A percentile compares a stretch with the other conserved stretches of the same genome.
Evolutionary conservation across 2,888 invertebrate genomes (phyloP).

Genomic region (Itoplectis maculator): DNA sequence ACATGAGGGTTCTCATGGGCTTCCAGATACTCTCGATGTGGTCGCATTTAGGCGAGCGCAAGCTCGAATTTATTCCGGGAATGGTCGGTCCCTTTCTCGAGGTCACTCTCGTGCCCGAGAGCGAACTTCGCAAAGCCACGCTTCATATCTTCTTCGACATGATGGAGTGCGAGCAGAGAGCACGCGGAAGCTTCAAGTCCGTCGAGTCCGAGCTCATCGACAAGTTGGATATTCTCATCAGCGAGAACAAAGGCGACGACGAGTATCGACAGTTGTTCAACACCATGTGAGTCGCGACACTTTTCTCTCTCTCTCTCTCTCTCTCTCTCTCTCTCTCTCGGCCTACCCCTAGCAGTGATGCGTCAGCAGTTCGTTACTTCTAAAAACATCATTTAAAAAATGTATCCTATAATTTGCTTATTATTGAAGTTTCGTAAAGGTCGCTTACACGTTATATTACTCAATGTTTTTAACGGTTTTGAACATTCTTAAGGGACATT

Average conservation of each 20-base stretch:
- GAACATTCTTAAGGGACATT: too few species aligned
- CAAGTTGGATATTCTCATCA: conserved; percentile 95
- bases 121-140: conserved; percentile 94
- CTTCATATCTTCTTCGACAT: conserved; percentile 97
- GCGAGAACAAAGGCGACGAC: conserved; percentile 97
- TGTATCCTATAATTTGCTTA: too few species aligned
- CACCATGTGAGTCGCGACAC: conserved; percentile 93
- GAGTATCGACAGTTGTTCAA: conserved; percentile 97
- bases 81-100: conserved; percentile 97
- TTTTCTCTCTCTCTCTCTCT: conserved; percentile 23
- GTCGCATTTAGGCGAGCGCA: conserved; percentile 94
- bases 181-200: conserved; percentile 94
- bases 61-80: conserved; percentile 94
- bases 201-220: conserved; percentile 98
- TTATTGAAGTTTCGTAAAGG: too few species aligned
- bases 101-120: conserved; percentile 95
- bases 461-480: too few species aligned
- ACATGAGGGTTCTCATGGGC: conserved; percentile 97
- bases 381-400: too few species aligned
- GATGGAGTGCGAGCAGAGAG: conserved; percentile 96
- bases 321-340: conserved; percentile 8
- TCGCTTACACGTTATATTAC: too few species aligned
- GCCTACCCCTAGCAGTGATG: too few species aligned
- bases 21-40: conserved; percentile 96
- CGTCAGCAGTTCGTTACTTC: too few species aligned